Conservation (phyloP, 1,140 invertebrate species). For the Nephotettix cincticeps region DNA sequence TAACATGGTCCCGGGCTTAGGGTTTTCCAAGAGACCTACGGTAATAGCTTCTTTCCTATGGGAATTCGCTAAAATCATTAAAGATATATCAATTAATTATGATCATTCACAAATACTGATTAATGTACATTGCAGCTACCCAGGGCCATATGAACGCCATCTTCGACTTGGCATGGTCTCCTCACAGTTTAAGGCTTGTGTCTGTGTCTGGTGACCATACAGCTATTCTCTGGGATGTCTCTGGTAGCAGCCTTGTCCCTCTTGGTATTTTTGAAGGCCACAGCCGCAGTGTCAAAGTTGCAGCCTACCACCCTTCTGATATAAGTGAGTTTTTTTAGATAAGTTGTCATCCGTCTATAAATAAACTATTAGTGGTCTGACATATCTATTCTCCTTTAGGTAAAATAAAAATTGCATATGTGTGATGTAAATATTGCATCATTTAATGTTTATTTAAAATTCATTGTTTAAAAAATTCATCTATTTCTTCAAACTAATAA, state of each 20-base stretch:
- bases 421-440: too few relatives aligned
- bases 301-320: conserved; percentile 65
- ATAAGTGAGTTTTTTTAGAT: conserved; percentile 49
- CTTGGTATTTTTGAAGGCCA: conserved; percentile 68
- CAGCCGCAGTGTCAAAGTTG: conserved; percentile 75
- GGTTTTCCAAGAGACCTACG: too few relatives aligned
- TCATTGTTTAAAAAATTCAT: too few relatives aligned
- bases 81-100: background rate
- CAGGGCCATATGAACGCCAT: conserved; percentile 81
- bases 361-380: too few relatives aligned
- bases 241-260: conserved; percentile 48
- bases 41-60: too few relatives aligned
- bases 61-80: background rate
- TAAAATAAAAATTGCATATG: too few relatives aligned
- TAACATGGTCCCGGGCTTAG: too few relatives aligned
- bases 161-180: conserved; percentile 85
- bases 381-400: too few relatives aligned
- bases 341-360: too few relatives aligned
- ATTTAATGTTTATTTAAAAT: too few relatives aligned
- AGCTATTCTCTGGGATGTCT: conserved; percentile 70
- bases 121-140: conserved; percentile 17
- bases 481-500: too few relatives aligned
- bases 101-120: background rate
- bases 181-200: conserved; percentile 68
- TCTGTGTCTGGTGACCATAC: conserved; percentile 85